phyloP scores from a whole-genome alignment of 2,797 vertebrate genomes.

The Potorous gilbertii region DNA sequence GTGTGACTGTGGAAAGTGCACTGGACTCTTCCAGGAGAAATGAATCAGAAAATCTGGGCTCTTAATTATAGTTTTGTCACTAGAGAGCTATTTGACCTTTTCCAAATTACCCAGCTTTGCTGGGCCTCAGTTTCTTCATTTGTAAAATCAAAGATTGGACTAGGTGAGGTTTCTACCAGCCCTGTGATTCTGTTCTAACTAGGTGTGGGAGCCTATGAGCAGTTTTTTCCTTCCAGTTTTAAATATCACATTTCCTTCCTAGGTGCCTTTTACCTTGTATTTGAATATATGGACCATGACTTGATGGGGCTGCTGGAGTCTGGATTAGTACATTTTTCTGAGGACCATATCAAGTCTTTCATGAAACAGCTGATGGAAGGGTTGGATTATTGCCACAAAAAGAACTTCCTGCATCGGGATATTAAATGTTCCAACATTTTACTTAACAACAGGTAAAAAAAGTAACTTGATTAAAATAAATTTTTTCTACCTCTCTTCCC shows the following conservation, averaged over 20 bases:
- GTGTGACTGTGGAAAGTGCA: neutral
- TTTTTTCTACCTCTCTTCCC: neutral
- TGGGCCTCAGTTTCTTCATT: constrained; percentile 50
- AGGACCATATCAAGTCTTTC: constrained; percentile 98
- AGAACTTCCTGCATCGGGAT: constrained; percentile 98
- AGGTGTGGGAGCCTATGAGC: neutral
- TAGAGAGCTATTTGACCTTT: neutral
- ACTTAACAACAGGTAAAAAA: constrained; percentile 95
- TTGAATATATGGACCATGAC: constrained; percentile 99
- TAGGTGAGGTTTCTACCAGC: neutral
- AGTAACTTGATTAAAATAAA: neutral
- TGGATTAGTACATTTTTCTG: constrained; percentile 97
- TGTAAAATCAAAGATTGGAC: constrained; percentile 45
- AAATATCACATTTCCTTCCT: constrained; percentile 6
- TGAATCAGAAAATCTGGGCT: neutral
- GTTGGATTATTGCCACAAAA: constrained; percentile 99
- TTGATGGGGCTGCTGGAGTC: constrained; percentile 99
- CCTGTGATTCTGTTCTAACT: constrained; percentile 57
- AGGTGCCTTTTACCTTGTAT: constrained; percentile 99
- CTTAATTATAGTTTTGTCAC: neutral
- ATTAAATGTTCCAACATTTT: constrained; percentile 99
- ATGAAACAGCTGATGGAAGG: constrained; percentile 99
- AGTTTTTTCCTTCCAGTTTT: neutral
- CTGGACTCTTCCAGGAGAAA: neutral
- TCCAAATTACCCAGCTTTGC: constrained; percentile 44